Evolutionary conservation across 2,113 vertebrate genomes (phyloP).

Genomic region (Cranoglanis bouderius): DNA sequence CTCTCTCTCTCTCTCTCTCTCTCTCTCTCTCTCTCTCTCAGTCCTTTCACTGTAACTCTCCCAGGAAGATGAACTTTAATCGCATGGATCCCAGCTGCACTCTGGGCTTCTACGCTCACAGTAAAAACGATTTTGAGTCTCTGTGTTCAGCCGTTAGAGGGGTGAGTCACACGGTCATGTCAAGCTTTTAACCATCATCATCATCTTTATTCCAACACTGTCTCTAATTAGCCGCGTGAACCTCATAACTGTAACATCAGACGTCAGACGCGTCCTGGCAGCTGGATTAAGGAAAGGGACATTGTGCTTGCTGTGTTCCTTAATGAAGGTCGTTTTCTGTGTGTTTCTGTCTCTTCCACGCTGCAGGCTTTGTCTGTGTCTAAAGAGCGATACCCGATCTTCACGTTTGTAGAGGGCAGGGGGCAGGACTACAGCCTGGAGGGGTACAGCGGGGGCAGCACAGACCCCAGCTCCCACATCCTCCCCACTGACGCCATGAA

Average conservation of each 20-base stretch:
- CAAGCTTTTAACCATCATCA: not conserved
- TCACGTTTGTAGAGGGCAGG: conserved; percentile 83
- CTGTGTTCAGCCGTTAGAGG: conserved; percentile 77
- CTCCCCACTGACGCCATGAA: conserved; percentile 63
- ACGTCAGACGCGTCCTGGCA: not conserved
- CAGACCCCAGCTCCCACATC: conserved; percentile 64
- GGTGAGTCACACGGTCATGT: conserved; percentile 67
- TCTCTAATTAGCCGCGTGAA: not conserved
- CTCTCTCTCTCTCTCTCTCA: conserved; percentile 45
- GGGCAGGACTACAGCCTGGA: conserved; percentile 83
- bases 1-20: not conserved
- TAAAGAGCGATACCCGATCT: conserved; percentile 87
- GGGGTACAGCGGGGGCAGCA: conserved; percentile 66
- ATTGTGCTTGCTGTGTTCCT: not conserved
- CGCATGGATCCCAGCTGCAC: conserved; percentile 94
- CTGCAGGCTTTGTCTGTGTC: conserved; percentile 79
- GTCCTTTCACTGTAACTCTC: conserved; percentile 89
- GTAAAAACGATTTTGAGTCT: conserved; percentile 81
- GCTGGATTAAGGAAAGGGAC: not conserved
- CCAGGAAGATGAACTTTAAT: conserved; percentile 86
- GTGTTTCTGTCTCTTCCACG: not conserved
- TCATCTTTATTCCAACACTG: not conserved
- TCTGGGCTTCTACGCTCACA: conserved; percentile 85
- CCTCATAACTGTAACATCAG: not conserved
- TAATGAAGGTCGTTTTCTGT: not conserved